Conservation (phyloP, 2,797 vertebrate genomes). For the Microchirus variegatus region DNA sequence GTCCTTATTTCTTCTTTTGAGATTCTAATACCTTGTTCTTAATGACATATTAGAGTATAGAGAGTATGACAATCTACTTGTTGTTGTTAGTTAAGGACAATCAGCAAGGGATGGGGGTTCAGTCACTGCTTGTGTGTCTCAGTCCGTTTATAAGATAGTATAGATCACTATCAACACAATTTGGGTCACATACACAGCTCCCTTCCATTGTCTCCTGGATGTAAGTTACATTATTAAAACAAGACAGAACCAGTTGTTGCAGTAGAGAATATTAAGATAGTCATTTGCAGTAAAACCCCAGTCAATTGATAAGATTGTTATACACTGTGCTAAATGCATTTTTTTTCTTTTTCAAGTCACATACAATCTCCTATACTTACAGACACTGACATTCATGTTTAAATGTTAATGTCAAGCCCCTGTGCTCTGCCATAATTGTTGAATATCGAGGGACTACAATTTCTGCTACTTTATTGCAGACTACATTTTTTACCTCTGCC, state of each 20-base stretch:
- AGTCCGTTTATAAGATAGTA: too few relatives aligned
- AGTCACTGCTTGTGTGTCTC: too few relatives aligned
- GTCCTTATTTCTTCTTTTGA: too few relatives aligned
- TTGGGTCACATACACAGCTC: conserved; percentile 6
- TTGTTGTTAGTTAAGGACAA: too few relatives aligned
- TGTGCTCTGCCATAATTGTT: neutral
- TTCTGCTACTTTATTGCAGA: neutral
- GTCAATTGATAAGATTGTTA: neutral
- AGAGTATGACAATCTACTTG: too few relatives aligned
- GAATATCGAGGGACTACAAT: conserved; percentile 6
- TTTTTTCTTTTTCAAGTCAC: neutral
- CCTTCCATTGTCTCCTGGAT: neutral
- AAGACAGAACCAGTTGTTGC: too few relatives aligned
- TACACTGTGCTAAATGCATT: neutral
- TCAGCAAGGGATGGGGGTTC: too few relatives aligned
- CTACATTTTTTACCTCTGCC: conserved; percentile 10
- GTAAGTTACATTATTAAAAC: neutral
- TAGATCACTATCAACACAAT: neutral
- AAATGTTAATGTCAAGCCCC: neutral
- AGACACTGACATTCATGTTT: neutral
- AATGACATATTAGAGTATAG: too few relatives aligned
- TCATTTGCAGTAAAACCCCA: conserved; percentile 1
- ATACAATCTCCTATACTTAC: neutral
- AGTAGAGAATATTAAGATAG: conserved; percentile 4
- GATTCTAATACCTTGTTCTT: too few relatives aligned